phyloP scores from a whole-genome alignment of 2,888 invertebrate species.

The Melanotus villosus region DNA sequence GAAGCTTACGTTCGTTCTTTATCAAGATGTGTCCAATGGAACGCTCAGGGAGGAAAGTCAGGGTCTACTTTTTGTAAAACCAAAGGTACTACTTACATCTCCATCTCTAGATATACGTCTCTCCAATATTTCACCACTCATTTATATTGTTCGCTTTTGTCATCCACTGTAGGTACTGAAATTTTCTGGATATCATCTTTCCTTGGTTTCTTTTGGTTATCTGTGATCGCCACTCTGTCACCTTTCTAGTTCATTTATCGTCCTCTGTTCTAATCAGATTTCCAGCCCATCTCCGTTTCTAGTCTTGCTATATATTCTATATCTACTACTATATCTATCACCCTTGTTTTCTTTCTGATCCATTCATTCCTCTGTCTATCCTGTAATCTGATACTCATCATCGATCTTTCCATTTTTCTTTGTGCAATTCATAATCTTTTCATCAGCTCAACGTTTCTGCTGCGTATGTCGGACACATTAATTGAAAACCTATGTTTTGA shows the following conservation, averaged over 20 bases:
- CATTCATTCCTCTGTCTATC: too few relatives aligned
- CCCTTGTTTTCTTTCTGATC: background rate
- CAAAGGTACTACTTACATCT: conserved; percentile 75
- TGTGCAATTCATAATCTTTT: too few relatives aligned
- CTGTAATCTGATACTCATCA: too few relatives aligned
- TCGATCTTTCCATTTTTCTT: too few relatives aligned
- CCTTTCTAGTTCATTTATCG: too few relatives aligned
- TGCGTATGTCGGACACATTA: too few relatives aligned
- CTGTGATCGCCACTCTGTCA: conserved; percentile 8
- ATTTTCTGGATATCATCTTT: background rate
- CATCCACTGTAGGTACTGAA: background rate
- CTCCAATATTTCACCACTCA: background rate
- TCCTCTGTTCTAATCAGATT: background rate
- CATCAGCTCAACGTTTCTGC: too few relatives aligned
- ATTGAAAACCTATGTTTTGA: too few relatives aligned
- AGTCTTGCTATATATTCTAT: background rate
- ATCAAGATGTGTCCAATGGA: conserved; percentile 90
- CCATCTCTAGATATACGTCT: background rate
- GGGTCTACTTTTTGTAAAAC: conserved; percentile 97
- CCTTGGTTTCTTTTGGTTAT: background rate
- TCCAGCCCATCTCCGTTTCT: background rate
- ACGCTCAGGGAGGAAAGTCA: conserved; percentile 96
- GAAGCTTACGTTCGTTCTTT: conserved; percentile 89
- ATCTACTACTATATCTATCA: background rate
- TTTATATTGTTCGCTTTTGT: background rate